A percentile compares a stretch with the other conserved stretches of the same genome.
phyloP scores from a whole-genome alignment of 2,113 vertebrate species.

The Scortum barcoo region DNA sequence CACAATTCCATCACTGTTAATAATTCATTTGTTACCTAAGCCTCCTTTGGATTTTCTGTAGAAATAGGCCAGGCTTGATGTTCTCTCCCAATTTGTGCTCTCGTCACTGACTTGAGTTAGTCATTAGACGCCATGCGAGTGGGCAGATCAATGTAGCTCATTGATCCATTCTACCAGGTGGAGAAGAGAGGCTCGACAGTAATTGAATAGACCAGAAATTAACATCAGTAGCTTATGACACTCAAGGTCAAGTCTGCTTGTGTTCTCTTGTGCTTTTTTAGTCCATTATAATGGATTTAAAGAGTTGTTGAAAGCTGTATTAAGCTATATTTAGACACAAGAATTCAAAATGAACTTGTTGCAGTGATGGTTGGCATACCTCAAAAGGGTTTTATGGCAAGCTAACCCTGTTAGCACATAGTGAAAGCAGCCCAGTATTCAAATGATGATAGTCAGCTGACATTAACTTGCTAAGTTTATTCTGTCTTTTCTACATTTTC shows the following conservation, averaged over 20 bases:
- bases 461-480: background rate
- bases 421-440: background rate
- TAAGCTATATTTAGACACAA: background rate
- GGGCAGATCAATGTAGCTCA: slow-evolving; percentile 67
- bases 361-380: background rate
- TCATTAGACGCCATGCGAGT: slow-evolving; percentile 64
- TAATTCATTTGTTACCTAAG: slow-evolving; percentile 52
- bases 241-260: slow-evolving; percentile 50
- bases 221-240: slow-evolving; percentile 59
- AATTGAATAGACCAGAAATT: slow-evolving; percentile 71
- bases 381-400: background rate
- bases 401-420: background rate
- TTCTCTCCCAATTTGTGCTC: slow-evolving; percentile 59
- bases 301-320: background rate
- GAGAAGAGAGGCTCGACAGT: slow-evolving; percentile 52
- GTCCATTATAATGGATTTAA: background rate
- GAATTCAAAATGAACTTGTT: background rate
- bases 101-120: slow-evolving; percentile 62
- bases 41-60: slow-evolving; percentile 38
- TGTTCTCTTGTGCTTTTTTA: slow-evolving; percentile 33
- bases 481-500: background rate
- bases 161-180: slow-evolving; percentile 70
- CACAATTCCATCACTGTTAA: slow-evolving; percentile 20
- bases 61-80: slow-evolving; percentile 47
- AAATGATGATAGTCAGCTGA: background rate